Percentiles rank a stretch among this genome's conserved stretches.
phyloP scores from a whole-genome alignment of 2,113 vertebrate genomes.

The Oostethus manadensis region DNA sequence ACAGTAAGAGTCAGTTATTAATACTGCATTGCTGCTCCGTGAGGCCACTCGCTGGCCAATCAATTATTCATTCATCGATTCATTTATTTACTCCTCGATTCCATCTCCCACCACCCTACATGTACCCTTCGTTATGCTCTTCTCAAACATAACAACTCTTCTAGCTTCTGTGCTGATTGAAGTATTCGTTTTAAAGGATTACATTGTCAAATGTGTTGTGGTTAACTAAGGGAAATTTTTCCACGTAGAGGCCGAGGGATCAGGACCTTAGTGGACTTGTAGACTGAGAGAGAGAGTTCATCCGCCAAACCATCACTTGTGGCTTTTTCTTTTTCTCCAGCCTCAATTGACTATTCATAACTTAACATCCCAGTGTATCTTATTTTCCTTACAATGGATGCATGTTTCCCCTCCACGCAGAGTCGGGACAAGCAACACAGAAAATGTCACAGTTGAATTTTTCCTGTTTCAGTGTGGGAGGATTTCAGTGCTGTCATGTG shows the following conservation, averaged over 20 bases:
- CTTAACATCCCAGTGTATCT: constrained; percentile 8
- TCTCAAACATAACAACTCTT: constrained; percentile 64
- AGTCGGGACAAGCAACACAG: constrained; percentile 49
- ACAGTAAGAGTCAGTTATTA: constrained; percentile 82
- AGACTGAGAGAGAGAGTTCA: constrained; percentile 58
- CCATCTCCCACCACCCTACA: constrained; percentile 63
- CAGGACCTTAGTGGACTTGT: constrained; percentile 64
- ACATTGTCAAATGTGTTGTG: constrained; percentile 72
- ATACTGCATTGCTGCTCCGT: constrained; percentile 76
- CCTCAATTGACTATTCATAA: constrained; percentile 10
- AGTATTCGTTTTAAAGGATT: constrained; percentile 74
- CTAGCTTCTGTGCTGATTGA: constrained; percentile 69
- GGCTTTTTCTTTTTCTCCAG: constrained; percentile 26
- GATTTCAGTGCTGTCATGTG: constrained; percentile 44
- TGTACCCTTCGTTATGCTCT: constrained; percentile 34
- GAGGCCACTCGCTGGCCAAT: constrained; percentile 72
- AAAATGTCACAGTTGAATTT: constrained; percentile 54
- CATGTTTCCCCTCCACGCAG: constrained; percentile 26
- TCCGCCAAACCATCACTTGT: constrained; percentile 60
- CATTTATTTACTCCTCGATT: constrained; percentile 80
- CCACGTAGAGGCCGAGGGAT: constrained; percentile 65
- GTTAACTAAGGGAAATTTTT: constrained; percentile 73
- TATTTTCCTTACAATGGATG: constrained; percentile 19
- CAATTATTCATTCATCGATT: constrained; percentile 80
- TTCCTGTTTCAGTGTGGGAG: constrained; percentile 40